Evolutionary conservation across 2,797 vertebrate species (phyloP).

Genomic region (Podargus strigoides): DNA sequence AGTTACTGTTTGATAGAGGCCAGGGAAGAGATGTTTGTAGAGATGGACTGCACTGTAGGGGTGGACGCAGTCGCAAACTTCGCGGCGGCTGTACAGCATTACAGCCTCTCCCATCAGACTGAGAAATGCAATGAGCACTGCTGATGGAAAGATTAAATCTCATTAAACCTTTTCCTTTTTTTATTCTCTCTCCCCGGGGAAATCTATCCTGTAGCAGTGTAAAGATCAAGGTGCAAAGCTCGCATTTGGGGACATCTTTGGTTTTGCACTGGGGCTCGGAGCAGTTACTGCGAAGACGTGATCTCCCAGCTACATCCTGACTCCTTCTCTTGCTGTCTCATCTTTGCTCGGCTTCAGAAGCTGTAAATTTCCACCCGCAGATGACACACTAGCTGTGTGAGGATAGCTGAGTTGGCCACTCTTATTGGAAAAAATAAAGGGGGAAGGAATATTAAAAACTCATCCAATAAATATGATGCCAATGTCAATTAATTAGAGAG

Average conservation of each 20-base stretch:
- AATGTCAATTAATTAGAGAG: background rate
- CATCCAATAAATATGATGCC: background rate
- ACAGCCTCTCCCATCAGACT: background rate
- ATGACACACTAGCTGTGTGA: background rate
- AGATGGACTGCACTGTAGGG: background rate
- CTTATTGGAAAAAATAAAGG: background rate
- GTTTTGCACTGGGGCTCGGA: background rate
- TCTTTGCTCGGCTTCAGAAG: background rate
- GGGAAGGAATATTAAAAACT: background rate
- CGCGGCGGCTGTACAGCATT: background rate
- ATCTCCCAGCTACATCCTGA: background rate
- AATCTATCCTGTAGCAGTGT: background rate
- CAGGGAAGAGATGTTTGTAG: background rate
- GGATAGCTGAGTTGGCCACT: background rate
- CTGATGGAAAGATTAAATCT: background rate
- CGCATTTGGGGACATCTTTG: background rate
- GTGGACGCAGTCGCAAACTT: background rate
- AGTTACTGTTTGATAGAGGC: background rate
- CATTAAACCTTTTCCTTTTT: background rate
- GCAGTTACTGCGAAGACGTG: rapidly evolving
- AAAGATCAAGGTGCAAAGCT: background rate
- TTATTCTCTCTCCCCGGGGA: background rate
- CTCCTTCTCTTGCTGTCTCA: background rate
- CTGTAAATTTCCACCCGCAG: constrained; percentile 13
- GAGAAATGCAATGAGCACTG: background rate